These are phyloP conservation scores for Petrocephalus sullivani DNA, from an alignment of 2,797 vertebrate genomes.

Conservation along the genomic window DNA sequence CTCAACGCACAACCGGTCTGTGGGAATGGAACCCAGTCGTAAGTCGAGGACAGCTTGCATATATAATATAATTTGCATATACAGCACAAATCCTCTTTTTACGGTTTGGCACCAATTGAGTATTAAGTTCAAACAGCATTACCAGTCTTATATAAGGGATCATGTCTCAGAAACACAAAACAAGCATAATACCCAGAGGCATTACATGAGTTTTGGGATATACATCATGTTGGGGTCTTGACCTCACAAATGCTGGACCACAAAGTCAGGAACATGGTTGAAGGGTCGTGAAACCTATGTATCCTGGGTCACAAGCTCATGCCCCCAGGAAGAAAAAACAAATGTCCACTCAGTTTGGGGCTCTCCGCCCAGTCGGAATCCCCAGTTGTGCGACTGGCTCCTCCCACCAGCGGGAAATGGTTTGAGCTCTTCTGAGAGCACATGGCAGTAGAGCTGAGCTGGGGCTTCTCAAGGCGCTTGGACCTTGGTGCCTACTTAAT, in stretches of 20 bases:
- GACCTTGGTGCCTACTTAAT: not conserved
- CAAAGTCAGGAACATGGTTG: not conserved
- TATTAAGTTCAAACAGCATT: not conserved
- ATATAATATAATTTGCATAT: not conserved
- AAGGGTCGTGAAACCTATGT: not conserved
- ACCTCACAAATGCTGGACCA: not conserved
- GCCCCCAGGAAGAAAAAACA: not conserved
- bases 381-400: not conserved
- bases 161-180: not conserved
- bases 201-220: not conserved
- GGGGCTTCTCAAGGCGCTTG: not conserved
- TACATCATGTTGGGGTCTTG: not conserved
- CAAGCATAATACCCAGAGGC: not conserved
- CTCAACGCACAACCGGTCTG: not conserved
- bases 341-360: not conserved
- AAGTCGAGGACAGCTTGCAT: not conserved
- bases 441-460: not conserved
- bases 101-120: not conserved
- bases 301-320: not conserved
- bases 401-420: not conserved
- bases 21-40: not conserved
- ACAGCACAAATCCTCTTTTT: not conserved
- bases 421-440: not conserved
- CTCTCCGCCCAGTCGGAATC: not conserved
- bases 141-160: not conserved